Conservation (phyloP, 1,140 invertebrate species). For the Aphelenchoides avenae region DNA sequence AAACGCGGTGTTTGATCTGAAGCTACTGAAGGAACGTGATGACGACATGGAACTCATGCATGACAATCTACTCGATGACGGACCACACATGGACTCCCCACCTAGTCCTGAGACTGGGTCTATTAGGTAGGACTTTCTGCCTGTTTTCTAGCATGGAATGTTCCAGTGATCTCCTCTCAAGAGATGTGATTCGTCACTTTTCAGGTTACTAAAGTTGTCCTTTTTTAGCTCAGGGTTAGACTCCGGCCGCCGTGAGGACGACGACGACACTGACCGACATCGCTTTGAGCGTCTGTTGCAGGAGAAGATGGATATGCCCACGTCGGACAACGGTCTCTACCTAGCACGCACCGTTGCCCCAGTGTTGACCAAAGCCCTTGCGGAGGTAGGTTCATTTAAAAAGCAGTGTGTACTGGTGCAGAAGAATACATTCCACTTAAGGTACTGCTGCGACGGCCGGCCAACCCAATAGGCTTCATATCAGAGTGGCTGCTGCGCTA, state of each 20-base stretch:
- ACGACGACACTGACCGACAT: slow-evolving; percentile 41
- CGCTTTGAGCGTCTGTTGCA: slow-evolving; percentile 52
- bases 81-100: slow-evolving; percentile 31
- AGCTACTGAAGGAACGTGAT: slow-evolving; percentile 55
- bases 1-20: slow-evolving; percentile 57
- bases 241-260: slow-evolving; percentile 33
- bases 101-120: slow-evolving; percentile 11
- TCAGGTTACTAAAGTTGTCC: too few relatives aligned
- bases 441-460: slow-evolving; percentile 45
- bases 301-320: slow-evolving; percentile 53
- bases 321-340: slow-evolving; percentile 57
- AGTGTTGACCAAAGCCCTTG: slow-evolving; percentile 56
- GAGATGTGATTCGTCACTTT: slow-evolving; percentile 22
- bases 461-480: slow-evolving; percentile 54
- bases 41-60: slow-evolving; percentile 48
- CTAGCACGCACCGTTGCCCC: slow-evolving; percentile 58
- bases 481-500: slow-evolving; percentile 56
- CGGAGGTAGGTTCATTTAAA: slow-evolving; percentile 38
- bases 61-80: slow-evolving; percentile 44
- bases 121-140: not conserved
- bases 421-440: not conserved
- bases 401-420: too few relatives aligned
- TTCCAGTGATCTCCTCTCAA: not conserved
- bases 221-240: slow-evolving; percentile 45
- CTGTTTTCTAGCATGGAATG: not conserved